phyloP scores from a whole-genome alignment of 2,113 vertebrate species.

The Synchiropus splendidus region DNA sequence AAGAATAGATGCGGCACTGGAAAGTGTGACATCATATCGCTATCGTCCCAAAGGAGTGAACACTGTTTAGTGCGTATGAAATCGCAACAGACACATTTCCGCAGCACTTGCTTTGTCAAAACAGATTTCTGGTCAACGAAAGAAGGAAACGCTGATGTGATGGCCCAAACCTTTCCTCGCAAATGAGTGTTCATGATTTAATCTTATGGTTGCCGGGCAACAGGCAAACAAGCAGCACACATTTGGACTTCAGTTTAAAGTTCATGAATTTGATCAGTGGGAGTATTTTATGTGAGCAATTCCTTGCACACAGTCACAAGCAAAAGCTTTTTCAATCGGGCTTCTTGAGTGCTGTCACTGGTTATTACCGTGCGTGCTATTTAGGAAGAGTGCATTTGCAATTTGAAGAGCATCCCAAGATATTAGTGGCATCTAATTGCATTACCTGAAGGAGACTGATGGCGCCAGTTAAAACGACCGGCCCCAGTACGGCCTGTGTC shows the following conservation, averaged over 20 bases:
- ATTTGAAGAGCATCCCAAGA: constrained; percentile 73
- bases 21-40: constrained; percentile 1
- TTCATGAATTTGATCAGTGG: constrained; percentile 43
- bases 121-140: constrained; percentile 2
- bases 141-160: not conserved
- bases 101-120: constrained; percentile 9
- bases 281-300: constrained; percentile 39
- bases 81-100: too few species aligned
- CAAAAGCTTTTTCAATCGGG: constrained; percentile 53
- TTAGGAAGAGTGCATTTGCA: constrained; percentile 74
- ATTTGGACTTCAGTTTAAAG: constrained; percentile 48
- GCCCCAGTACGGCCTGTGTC: constrained; percentile 62
- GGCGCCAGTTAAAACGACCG: constrained; percentile 73
- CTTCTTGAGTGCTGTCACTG: constrained; percentile 65
- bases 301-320: constrained; percentile 52
- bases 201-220: constrained; percentile 44
- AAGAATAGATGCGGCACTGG: not conserved
- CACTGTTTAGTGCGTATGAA: too few species aligned
- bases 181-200: constrained; percentile 24
- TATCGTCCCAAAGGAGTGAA: too few species aligned
- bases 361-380: constrained; percentile 67
- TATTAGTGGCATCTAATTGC: constrained; percentile 78
- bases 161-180: constrained; percentile 2
- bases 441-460: constrained; percentile 76
- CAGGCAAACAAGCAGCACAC: constrained; percentile 32